Conservation (phyloP, 2,113 vertebrate species). For the Budorcas taxicolor region DNA sequence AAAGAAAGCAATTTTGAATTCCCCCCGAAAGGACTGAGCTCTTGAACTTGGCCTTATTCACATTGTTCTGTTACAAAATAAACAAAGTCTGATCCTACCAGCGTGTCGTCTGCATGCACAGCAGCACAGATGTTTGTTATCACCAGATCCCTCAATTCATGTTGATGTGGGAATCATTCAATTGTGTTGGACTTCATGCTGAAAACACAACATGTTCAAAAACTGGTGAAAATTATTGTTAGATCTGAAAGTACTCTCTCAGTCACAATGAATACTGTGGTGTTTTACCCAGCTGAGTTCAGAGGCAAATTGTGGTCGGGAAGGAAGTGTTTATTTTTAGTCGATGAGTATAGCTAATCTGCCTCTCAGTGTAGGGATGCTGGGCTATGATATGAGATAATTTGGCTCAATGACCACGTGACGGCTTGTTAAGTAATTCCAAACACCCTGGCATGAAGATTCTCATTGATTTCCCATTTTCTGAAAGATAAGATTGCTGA, state of each 20-base stretch:
- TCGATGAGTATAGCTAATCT: slow-evolving; percentile 5
- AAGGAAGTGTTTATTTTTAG: slow-evolving; percentile 53
- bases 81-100: neutral
- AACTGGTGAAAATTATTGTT: slow-evolving; percentile 40
- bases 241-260: slow-evolving; percentile 48
- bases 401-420: neutral
- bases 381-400: slow-evolving; percentile 16
- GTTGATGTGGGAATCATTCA: slow-evolving; percentile 13
- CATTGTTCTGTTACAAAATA: slow-evolving; percentile 16
- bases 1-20: neutral
- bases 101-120: neutral
- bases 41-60: neutral
- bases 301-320: slow-evolving; percentile 16
- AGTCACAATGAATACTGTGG: slow-evolving; percentile 40
- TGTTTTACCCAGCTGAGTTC: slow-evolving; percentile 35
- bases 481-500: slow-evolving; percentile 6
- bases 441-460: neutral
- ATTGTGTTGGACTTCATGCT: slow-evolving; percentile 45
- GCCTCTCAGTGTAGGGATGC: neutral
- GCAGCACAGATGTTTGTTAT: neutral
- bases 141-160: neutral
- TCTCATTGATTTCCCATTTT: slow-evolving; percentile 62
- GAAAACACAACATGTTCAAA: slow-evolving; percentile 40
- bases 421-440: slow-evolving; percentile 48
- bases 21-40: neutral